phyloP scores from a whole-genome alignment of 2,888 invertebrate species.

The Arrhopalites spinosus region DNA sequence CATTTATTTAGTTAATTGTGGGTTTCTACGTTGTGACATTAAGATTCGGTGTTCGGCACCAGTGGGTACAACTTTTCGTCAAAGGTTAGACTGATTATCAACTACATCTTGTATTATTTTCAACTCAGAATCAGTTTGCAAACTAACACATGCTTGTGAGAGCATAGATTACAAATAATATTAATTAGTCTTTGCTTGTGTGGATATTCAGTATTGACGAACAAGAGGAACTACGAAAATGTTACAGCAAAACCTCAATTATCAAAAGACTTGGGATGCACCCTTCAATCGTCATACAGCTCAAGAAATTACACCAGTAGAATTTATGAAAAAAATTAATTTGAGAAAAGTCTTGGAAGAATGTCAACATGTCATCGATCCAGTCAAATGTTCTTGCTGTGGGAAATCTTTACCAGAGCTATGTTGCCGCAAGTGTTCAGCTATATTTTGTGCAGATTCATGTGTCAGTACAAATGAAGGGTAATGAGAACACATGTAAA shows the following conservation, averaged over 20 bases:
- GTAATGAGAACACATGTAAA: too few species aligned
- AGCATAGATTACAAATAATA: background rate
- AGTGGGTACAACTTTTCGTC: too few species aligned
- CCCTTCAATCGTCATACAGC: background rate
- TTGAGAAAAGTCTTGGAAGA: background rate
- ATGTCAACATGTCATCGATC: background rate
- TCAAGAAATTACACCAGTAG: background rate
- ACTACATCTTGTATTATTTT: too few species aligned
- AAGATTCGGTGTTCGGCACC: too few species aligned
- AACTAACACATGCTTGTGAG: background rate
- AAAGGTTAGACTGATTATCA: too few species aligned
- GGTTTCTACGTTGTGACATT: too few species aligned
- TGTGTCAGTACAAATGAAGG: background rate
- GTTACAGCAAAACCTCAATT: background rate
- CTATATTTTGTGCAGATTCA: background rate
- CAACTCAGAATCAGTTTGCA: too few species aligned
- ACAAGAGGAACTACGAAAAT: background rate
- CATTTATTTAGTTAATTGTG: too few species aligned
- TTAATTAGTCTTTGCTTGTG: too few species aligned
- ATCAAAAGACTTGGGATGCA: slow-evolving; percentile 9
- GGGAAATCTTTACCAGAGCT: background rate
- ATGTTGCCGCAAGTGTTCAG: background rate
- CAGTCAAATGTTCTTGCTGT: slow-evolving; percentile 11
- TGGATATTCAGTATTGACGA: too few species aligned
- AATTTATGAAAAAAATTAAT: background rate